phyloP scores from a whole-genome alignment of 2,113 vertebrate species.

The Perca schrenkii region DNA sequence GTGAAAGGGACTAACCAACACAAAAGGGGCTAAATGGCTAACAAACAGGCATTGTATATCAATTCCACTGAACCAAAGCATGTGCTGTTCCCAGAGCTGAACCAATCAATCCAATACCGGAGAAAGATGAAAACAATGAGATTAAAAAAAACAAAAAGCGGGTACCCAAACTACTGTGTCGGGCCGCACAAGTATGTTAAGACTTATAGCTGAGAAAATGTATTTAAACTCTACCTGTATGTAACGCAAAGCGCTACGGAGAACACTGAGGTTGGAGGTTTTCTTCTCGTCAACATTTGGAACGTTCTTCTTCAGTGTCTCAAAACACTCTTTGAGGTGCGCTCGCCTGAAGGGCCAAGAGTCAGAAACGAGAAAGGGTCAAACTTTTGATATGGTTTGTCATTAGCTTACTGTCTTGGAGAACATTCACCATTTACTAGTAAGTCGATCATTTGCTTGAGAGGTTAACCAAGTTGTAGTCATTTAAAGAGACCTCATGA shows the following conservation, averaged over 20 bases:
- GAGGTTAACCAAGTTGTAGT: background rate
- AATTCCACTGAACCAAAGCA: constrained; percentile 7
- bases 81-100: background rate
- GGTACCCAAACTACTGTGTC: background rate
- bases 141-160: background rate
- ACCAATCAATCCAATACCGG: background rate
- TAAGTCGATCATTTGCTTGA: background rate
- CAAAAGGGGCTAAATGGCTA: background rate
- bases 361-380: constrained; percentile 28
- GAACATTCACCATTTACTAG: background rate
- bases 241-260: constrained; percentile 96
- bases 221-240: constrained; percentile 89
- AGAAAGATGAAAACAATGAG: background rate
- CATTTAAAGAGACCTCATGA: background rate
- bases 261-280: constrained; percentile 97
- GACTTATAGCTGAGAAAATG: background rate
- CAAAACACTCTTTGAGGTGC: constrained; percentile 98
- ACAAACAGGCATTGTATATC: constrained; percentile 25
- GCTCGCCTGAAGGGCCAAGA: constrained; percentile 88
- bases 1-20: constrained; percentile 42
- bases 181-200: background rate
- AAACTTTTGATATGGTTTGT: constrained; percentile 4
- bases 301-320: constrained; percentile 97
- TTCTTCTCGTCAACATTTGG: constrained; percentile 99
- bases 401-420: background rate